phyloP scores from a whole-genome alignment of 2,888 invertebrate genomes.

The Ceramica pisi region DNA sequence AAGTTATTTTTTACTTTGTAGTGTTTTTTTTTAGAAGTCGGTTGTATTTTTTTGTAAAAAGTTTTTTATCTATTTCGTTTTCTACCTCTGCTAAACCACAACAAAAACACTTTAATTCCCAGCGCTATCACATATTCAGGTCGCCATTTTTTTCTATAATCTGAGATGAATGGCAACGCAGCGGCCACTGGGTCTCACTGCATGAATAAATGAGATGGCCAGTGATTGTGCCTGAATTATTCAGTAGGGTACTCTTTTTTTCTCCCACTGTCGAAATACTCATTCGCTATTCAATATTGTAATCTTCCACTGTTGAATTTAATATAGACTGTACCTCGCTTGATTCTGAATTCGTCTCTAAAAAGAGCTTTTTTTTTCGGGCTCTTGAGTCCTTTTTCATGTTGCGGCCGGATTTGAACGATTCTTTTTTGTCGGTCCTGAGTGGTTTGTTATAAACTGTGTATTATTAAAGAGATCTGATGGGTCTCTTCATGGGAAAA shows the following conservation, averaged over 20 bases:
- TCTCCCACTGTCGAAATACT: conserved; percentile 66
- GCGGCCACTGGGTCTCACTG: conserved; percentile 67
- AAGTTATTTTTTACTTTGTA: no score
- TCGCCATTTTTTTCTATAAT: conserved; percentile 52
- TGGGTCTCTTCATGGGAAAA: neutral
- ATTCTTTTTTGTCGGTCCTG: conserved; percentile 9
- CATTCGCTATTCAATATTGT: conserved; percentile 81
- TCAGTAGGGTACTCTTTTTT: conserved; percentile 75
- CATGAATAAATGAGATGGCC: conserved; percentile 88
- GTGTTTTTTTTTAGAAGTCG: no score
- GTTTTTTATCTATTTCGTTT: no score
- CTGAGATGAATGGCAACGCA: conserved; percentile 61
- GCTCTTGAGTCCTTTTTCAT: conserved; percentile 49
- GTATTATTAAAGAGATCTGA: conserved; percentile 24
- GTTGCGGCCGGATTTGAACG: conserved; percentile 23
- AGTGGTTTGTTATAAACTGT: conserved; percentile 29
- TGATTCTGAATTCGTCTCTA: conserved; percentile 64
- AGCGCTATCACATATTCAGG: conserved; percentile 14
- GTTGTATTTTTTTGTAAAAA: no score
- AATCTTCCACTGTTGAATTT: conserved; percentile 79
- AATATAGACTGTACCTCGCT: conserved; percentile 73
- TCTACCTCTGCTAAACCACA: neutral
- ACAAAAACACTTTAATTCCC: neutral
- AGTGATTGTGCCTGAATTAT: conserved; percentile 88
- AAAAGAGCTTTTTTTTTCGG: conserved; percentile 43